These are phyloP conservation scores for Turnix velox DNA, from an alignment of 2,113 vertebrate genomes.

Conservation along the genomic window DNA sequence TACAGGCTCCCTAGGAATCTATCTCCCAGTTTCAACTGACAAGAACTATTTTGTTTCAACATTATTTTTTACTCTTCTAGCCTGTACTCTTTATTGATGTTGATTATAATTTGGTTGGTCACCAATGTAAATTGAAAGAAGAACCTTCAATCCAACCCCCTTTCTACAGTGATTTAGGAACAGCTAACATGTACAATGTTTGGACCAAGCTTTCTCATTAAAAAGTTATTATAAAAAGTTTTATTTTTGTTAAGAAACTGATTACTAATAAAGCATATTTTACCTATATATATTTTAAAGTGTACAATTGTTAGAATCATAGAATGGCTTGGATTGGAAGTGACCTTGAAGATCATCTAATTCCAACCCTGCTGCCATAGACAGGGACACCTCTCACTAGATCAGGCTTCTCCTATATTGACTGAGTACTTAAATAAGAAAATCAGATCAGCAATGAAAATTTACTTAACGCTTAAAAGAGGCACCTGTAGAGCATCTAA, in stretches of 20 bases:
- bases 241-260: background rate
- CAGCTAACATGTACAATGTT: background rate
- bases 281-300: background rate
- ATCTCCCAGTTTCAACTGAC: constrained; percentile 44
- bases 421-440: background rate
- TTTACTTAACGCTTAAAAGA: background rate
- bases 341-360: no score
- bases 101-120: constrained; percentile 55
- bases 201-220: constrained; percentile 22
- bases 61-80: constrained; percentile 42
- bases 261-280: background rate
- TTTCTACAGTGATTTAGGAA: constrained; percentile 47
- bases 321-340: no score
- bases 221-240: background rate
- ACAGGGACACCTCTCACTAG: no score
- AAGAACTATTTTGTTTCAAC: constrained; percentile 46
- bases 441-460: background rate
- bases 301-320: no score
- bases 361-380: no score
- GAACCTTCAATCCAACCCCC: constrained; percentile 30
- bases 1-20: constrained; percentile 39
- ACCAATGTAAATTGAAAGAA: constrained; percentile 45
- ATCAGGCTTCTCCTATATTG: background rate
- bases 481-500: background rate
- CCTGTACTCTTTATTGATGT: constrained; percentile 34